phyloP scores from a whole-genome alignment of 2,797 vertebrate genomes.

The Monodelphis domestica region DNA sequence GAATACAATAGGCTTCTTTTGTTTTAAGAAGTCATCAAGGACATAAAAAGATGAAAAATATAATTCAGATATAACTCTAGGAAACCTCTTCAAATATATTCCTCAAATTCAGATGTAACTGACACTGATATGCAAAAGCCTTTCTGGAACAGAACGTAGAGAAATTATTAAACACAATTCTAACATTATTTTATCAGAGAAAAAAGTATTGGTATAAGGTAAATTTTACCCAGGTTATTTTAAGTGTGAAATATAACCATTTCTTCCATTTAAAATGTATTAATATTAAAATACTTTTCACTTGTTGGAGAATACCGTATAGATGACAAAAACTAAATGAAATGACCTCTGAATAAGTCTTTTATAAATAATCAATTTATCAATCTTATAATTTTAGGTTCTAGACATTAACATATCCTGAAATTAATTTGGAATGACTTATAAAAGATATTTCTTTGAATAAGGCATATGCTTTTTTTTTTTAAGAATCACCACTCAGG shows the following conservation, averaged over 20 bases:
- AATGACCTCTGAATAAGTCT: slow-evolving; percentile 52
- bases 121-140: slow-evolving; percentile 21
- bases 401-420: slow-evolving; percentile 3
- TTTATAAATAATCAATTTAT: slow-evolving; percentile 70
- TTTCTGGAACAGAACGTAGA: not conserved
- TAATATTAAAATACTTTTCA: slow-evolving; percentile 58
- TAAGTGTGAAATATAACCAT: slow-evolving; percentile 60
- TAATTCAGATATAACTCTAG: slow-evolving; percentile 66
- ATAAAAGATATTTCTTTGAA: not conserved
- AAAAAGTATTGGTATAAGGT: not conserved
- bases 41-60: slow-evolving; percentile 65
- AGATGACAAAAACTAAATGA: slow-evolving; percentile 57
- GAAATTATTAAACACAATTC: not conserved
- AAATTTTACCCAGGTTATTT: slow-evolving; percentile 60
- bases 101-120: slow-evolving; percentile 55
- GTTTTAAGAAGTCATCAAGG: slow-evolving; percentile 64
- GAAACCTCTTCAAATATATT: slow-evolving; percentile 63
- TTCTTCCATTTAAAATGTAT: slow-evolving; percentile 74
- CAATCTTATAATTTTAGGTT: slow-evolving; percentile 60
- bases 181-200: slow-evolving; percentile 6
- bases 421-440: not conserved
- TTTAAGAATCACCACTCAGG: not conserved
- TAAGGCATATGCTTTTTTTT: not conserved
- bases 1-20: slow-evolving; percentile 59
- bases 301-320: slow-evolving; percentile 39